These are phyloP conservation scores for Formicarius rufipectus DNA, from an alignment of 2,113 vertebrate genomes.

Conservation along the genomic window DNA sequence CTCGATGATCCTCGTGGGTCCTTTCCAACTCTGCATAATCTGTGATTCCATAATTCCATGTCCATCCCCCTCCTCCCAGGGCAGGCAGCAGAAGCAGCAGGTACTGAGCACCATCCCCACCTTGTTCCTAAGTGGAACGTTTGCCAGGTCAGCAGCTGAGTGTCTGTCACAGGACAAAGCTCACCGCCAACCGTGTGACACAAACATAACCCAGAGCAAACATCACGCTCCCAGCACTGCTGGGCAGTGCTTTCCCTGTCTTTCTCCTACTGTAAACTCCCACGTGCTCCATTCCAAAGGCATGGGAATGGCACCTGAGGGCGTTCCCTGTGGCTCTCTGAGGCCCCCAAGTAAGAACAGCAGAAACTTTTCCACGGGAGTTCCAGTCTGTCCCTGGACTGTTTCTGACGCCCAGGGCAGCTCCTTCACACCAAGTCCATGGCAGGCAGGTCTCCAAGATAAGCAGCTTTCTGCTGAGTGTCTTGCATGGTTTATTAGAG, in stretches of 20 bases:
- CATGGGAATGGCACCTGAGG: not conserved
- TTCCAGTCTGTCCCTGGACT: not conserved
- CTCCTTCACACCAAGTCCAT: not conserved
- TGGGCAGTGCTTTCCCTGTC: not conserved
- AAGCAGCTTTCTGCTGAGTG: not conserved
- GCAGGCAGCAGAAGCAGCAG: not conserved
- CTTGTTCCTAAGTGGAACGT: not conserved
- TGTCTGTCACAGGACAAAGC: not conserved
- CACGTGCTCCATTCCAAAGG: accelerated
- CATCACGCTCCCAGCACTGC: not conserved
- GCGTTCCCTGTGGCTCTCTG: accelerated
- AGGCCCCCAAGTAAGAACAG: not conserved
- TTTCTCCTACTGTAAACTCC: not conserved
- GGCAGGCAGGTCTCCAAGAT: not conserved
- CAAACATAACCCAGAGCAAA: not conserved
- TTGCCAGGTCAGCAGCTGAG: not conserved
- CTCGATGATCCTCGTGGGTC: not conserved
- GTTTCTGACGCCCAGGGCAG: not conserved
- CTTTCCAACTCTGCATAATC: not conserved
- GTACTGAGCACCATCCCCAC: accelerated
- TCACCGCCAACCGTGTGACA: not conserved
- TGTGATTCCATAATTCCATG: not conserved
- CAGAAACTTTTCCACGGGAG: not conserved
- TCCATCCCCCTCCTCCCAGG: not conserved
- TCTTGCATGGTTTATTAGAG: not conserved